Evolutionary conservation across 1,140 invertebrate genomes (phyloP).

Genomic region (Drosophila pectinifera): DNA sequence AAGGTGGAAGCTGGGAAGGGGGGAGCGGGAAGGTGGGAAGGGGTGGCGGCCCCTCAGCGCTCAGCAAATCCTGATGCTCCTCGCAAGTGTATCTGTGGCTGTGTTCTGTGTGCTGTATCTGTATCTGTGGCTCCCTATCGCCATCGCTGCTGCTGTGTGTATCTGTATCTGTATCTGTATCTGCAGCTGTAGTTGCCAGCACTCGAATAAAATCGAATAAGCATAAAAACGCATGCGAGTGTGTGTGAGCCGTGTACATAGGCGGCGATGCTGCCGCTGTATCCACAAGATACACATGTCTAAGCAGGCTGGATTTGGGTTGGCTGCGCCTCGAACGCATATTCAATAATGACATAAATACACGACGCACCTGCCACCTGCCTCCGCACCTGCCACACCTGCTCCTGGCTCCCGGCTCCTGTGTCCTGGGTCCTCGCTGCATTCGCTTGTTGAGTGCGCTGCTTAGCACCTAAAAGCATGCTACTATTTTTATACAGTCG

Average conservation of each 20-base stretch:
- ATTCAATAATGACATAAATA: conserved; percentile 83
- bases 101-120: conserved; percentile 11
- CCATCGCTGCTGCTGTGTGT: conserved; percentile 1
- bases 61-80: conserved; percentile 78
- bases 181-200: conserved; percentile 52
- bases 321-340: conserved; percentile 75
- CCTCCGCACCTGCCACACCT: not conserved
- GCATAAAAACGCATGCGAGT: conserved; percentile 77
- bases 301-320: conserved; percentile 65
- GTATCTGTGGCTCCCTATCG: conserved; percentile 4
- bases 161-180: conserved; percentile 9
- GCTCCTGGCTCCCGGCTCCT: not conserved
- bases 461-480: conserved; percentile 83
- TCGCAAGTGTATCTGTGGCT: conserved; percentile 42
- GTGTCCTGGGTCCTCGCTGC: not conserved
- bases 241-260: conserved; percentile 43
- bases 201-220: conserved; percentile 83
- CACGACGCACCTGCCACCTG: conserved; percentile 27
- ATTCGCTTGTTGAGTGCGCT: conserved; percentile 56
- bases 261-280: conserved; percentile 39
- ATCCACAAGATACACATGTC: conserved; percentile 64
- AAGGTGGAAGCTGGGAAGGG: conserved; percentile 37
- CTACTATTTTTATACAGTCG: conserved; percentile 62
- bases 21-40: conserved; percentile 21
- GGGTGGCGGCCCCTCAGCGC: conserved; percentile 37